A percentile compares a stretch with the other conserved stretches of the same genome.
phyloP scores from a whole-genome alignment of 2,113 vertebrate species.

The Manacus vitellinus region DNA sequence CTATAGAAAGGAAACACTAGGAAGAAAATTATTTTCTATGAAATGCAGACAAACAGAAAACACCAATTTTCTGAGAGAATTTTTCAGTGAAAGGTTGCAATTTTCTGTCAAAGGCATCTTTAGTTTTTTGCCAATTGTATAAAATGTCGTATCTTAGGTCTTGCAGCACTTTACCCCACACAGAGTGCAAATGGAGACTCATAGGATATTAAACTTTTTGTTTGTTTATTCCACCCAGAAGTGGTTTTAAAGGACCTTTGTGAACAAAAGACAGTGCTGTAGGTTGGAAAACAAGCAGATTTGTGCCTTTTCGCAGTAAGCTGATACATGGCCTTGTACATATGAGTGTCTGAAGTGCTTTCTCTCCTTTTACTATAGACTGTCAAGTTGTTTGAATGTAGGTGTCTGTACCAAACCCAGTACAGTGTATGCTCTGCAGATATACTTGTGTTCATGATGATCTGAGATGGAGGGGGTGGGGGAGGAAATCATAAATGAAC shows the following conservation, averaged over 20 bases:
- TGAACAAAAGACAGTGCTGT: not conserved
- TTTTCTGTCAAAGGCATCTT: conserved; percentile 39
- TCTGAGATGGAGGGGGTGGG: accelerated
- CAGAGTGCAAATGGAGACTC: not conserved
- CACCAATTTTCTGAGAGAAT: not conserved
- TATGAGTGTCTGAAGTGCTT: not conserved
- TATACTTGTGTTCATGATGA: not conserved
- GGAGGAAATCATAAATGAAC: not conserved
- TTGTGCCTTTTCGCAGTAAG: not conserved
- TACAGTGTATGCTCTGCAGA: not conserved
- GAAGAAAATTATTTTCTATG: conserved; percentile 2
- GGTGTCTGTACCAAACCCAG: not conserved
- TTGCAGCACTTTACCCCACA: not conserved
- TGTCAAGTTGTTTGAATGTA: not conserved
- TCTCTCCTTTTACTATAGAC: not conserved
- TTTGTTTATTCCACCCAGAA: not conserved
- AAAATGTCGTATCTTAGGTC: not conserved
- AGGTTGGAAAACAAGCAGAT: not conserved
- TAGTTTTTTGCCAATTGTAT: not conserved
- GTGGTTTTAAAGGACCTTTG: not conserved
- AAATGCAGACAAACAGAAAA: conserved; percentile 33
- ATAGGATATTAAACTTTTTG: not conserved
- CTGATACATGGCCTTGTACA: not conserved
- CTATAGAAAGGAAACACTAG: not conserved
- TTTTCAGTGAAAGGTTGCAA: conserved; percentile 33